Percentiles rank a stretch among this genome's conserved stretches.
Conservation (phyloP, 2,113 vertebrate species). For the Phalacrocorax pelagicus region DNA sequence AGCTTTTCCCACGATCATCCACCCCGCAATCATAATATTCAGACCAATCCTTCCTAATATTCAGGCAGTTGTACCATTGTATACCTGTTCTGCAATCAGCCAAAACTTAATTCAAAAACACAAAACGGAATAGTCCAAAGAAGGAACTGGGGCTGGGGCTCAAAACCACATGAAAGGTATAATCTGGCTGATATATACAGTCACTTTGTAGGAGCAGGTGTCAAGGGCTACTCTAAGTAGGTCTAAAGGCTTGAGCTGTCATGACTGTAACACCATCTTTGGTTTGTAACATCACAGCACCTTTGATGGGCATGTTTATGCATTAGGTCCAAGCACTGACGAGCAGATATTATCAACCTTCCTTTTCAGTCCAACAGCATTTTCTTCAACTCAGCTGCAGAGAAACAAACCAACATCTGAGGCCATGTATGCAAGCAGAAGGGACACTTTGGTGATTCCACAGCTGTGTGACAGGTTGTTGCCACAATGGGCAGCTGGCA, state of each 20-base stretch:
- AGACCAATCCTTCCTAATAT: not conserved
- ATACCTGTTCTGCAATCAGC: not conserved
- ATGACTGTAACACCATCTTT: not conserved
- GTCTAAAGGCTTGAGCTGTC: not conserved
- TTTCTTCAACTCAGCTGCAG: not conserved
- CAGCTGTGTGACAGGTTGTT: not conserved
- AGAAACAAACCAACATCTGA: not conserved
- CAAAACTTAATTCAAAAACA: not conserved
- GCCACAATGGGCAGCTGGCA: not conserved
- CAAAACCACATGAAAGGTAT: not conserved
- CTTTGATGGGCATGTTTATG: accelerated
- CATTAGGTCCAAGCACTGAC: accelerated
- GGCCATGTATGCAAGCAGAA: not conserved
- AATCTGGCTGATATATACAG: not conserved
- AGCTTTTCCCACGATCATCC: not conserved
- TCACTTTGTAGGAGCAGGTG: not conserved
- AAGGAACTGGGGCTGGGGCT: accelerated
- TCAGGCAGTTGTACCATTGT: not conserved
- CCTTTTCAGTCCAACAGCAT: not conserved
- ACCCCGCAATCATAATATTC: not conserved
- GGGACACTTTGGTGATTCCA: not conserved
- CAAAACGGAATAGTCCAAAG: not conserved
- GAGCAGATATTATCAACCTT: not conserved
- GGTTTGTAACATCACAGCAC: too few species aligned
- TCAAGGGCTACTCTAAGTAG: not conserved